Conservation (phyloP, 1,140 invertebrate species). For the Diabrotica virgifera region DNA sequence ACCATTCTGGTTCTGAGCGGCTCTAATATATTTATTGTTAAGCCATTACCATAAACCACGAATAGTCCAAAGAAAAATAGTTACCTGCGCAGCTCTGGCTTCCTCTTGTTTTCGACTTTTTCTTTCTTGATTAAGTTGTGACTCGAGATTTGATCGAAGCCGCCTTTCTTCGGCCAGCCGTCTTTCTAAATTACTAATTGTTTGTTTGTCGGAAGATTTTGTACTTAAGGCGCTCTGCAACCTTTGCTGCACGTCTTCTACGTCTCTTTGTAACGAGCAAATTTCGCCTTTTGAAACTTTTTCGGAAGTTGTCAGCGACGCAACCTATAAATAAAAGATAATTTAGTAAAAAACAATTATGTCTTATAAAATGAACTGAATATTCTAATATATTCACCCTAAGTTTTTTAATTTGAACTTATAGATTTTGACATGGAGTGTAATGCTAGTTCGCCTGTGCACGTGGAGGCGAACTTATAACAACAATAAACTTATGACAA, state of each 20-base stretch:
- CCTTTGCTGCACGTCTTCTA: constrained; percentile 77
- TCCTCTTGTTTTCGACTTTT: constrained; percentile 69
- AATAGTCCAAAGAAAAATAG: no score
- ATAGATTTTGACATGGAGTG: no score
- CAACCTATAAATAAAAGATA: constrained; percentile 34
- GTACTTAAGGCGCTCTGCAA: constrained; percentile 54
- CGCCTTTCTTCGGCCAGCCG: constrained; percentile 82
- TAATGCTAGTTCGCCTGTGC: no score
- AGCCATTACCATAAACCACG: no score
- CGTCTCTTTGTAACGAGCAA: constrained; percentile 74
- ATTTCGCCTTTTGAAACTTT: constrained; percentile 72
- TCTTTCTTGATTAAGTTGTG: constrained; percentile 73
- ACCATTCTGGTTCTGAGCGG: no score
- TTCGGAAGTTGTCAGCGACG: constrained; percentile 60
- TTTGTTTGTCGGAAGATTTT: constrained; percentile 75
- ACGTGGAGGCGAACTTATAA: no score
- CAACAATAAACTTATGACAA: no score
- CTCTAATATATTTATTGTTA: no score
- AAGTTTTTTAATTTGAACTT: no score
- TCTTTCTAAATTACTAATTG: constrained; percentile 72
- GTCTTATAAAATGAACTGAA: no score
- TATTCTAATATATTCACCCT: no score
- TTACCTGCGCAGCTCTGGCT: constrained; percentile 60
- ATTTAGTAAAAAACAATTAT: not conserved
- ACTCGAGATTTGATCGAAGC: constrained; percentile 68